Evolutionary conservation across 2,888 invertebrate genomes (phyloP), one percentile per base, ranked within the genome.

Genomic region (Sesamia inferens): DNA sequence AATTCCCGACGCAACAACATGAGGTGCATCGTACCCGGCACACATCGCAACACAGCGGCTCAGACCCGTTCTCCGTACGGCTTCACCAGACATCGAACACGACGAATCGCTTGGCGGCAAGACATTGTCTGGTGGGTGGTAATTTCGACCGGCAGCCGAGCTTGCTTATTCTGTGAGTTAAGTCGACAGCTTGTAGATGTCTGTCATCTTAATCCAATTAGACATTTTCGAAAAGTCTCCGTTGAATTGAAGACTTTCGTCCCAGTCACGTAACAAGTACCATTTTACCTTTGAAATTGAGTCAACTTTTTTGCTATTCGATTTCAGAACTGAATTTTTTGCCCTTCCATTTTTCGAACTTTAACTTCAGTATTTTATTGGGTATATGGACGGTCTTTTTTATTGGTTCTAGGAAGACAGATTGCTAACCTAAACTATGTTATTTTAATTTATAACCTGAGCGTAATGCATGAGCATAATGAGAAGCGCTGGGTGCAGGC

Each of bases 241-340:
- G 39, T 31, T 31, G 48, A 63, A 59, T 31, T n/a, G 8, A 31
- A 48, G 42, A 31, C 58, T 67, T 42, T 39, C 76, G 31, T 0
- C 24, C 4, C 14, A 10, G 2, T 82, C 82, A 82, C 78, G 78
- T 65, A 82, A 55, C 14, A 55, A 16, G 58, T 57, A 57, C n/a
- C 39, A 68, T 82, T 68, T 22, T 58, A 44, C 77, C 55, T 51
- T 59, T n/a, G 63, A 14, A 75, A 61, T 68, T 39, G 22, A 7
- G 16, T n/a, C 14, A 22, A 74, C 24, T 55, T 74, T 75, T 67
- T 22, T 61, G 19, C 16, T 31, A 31, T 59, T 81, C 63, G 48
- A 44, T 78, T 76, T 76, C 7, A 24, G 44, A 55, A 19, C 59
- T 7, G 16, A 51, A 39, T 31, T 57, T 57, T 55, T 1, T 22